Conservation (phyloP, 2,797 vertebrate genomes). For the Microtus californicus region DNA sequence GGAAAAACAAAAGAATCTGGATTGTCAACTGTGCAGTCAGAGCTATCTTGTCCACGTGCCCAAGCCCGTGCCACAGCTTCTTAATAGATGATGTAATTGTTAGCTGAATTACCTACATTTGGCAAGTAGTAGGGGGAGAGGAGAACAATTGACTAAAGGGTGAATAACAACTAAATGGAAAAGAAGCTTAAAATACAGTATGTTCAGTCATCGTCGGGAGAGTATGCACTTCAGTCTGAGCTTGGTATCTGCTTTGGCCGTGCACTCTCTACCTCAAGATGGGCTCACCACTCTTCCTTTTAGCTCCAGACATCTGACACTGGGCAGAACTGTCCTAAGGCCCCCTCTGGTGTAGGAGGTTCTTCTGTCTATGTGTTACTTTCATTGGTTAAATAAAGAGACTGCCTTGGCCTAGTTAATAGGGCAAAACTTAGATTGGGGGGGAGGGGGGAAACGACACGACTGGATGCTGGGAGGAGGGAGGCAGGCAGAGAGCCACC, state of each 20-base stretch:
- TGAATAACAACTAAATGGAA: conserved; percentile 52
- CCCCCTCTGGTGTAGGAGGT: neutral
- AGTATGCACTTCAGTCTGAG: neutral
- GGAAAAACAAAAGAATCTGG: neutral
- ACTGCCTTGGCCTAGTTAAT: too few relatives aligned
- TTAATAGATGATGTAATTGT: conserved; percentile 24
- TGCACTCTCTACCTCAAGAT: neutral
- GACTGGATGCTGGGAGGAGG: too few relatives aligned
- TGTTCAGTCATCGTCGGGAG: neutral
- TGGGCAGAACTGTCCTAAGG: neutral
- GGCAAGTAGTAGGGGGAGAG: conserved; percentile 12
- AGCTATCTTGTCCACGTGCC: neutral
- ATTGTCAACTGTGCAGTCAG: neutral
- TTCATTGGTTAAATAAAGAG: too few relatives aligned
- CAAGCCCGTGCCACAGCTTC: neutral
- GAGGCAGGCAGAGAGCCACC: too few relatives aligned
- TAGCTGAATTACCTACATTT: conserved; percentile 42
- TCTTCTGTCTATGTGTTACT: too few relatives aligned
- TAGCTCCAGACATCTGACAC: neutral
- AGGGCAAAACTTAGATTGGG: too few relatives aligned
- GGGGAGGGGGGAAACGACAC: too few relatives aligned
- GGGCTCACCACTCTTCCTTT: neutral
- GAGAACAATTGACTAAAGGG: conserved; percentile 19
- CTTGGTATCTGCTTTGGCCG: neutral
- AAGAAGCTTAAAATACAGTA: conserved; percentile 49